Evolutionary conservation across 2,888 invertebrate genomes (phyloP).

Genomic region (Acheta domesticus): DNA sequence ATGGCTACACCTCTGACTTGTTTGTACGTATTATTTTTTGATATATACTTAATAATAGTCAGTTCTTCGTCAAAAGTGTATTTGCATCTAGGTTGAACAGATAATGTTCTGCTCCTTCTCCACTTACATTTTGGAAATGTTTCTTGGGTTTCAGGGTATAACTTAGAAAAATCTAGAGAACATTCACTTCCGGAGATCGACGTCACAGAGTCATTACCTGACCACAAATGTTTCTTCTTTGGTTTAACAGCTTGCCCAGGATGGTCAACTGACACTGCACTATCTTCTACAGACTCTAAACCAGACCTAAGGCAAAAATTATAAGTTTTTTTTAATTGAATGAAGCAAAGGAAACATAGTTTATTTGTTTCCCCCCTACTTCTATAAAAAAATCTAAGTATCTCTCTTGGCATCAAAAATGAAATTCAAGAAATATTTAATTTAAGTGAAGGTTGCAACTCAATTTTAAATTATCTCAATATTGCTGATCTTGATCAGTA

Average conservation of each 20-base stretch:
- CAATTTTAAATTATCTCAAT: too few relatives aligned
- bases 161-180: neutral
- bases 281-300: too few relatives aligned
- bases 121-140: neutral
- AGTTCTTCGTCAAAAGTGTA: neutral
- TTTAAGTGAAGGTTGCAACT: too few relatives aligned
- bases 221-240: conserved; percentile 8
- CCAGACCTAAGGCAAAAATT: too few relatives aligned
- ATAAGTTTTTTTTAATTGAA: too few relatives aligned
- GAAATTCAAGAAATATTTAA: too few relatives aligned
- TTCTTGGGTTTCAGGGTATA: neutral
- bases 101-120: neutral
- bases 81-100: neutral
- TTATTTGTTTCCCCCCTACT: too few relatives aligned
- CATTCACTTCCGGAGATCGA: neutral
- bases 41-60: neutral
- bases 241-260: neutral
- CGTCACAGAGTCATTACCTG: neutral
- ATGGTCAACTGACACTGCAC: too few relatives aligned
- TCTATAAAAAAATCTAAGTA: too few relatives aligned
- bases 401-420: too few relatives aligned
- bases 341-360: too few relatives aligned
- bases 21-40: neutral
- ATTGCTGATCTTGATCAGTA: too few relatives aligned
- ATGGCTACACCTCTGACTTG: neutral